A percentile compares a stretch with the other conserved stretches of the same genome.
Conservation (phyloP, 2,888 invertebrate species). For the Lymantria monacha region DNA sequence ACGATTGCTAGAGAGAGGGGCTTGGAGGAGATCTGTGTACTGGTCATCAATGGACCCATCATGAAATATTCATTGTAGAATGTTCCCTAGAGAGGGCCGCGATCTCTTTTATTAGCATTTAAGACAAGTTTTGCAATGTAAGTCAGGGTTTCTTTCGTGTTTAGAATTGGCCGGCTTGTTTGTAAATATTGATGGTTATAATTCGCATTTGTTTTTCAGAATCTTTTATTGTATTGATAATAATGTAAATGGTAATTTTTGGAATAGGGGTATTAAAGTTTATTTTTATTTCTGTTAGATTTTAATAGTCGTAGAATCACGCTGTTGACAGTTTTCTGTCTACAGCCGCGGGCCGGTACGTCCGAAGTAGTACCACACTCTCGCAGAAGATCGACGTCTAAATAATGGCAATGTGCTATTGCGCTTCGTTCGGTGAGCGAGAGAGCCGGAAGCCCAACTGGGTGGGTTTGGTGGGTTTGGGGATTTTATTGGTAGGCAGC, state of each 20-base stretch:
- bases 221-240: neutral
- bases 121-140: slow-evolving; percentile 67
- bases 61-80: slow-evolving; percentile 67
- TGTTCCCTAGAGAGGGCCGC: slow-evolving; percentile 42
- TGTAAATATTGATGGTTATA: slow-evolving; percentile 46
- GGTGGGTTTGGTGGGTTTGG: too few relatives aligned
- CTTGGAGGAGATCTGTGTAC: slow-evolving; percentile 34
- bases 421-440: too few relatives aligned
- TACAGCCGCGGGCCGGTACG: too few relatives aligned
- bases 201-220: slow-evolving; percentile 39
- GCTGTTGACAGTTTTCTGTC: too few relatives aligned
- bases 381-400: too few relatives aligned
- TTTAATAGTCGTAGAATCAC: too few relatives aligned
- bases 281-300: too few relatives aligned
- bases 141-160: slow-evolving; percentile 51
- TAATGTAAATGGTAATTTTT: neutral
- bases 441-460: too few relatives aligned
- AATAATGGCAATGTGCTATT: too few relatives aligned
- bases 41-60: slow-evolving; percentile 53
- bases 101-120: slow-evolving; percentile 71
- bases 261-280: too few relatives aligned
- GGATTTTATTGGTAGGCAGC: too few relatives aligned
- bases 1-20: slow-evolving; percentile 20
- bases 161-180: slow-evolving; percentile 39
- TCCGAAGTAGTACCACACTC: too few relatives aligned